Evolutionary conservation across 2,888 invertebrate species (phyloP).

Genomic region (Chirona hameri): DNA sequence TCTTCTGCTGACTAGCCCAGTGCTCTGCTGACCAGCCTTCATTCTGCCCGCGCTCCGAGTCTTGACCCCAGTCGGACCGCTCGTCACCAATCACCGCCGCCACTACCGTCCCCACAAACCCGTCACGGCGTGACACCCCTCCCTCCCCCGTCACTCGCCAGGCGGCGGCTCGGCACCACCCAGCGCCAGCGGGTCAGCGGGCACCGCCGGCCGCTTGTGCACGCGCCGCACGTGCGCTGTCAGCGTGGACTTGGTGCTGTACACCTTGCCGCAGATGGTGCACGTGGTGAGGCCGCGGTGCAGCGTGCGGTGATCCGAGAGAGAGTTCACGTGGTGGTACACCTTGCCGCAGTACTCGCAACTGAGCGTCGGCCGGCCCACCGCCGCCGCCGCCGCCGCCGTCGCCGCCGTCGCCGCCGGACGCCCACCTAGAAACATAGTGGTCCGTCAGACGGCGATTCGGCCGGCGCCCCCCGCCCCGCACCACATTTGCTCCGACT

Average conservation of each 20-base stretch:
- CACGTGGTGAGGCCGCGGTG: slow-evolving; percentile 51
- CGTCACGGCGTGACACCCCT: background rate
- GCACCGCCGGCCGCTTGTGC: slow-evolving; percentile 3
- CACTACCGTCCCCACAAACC: background rate
- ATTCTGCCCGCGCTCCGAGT: no score
- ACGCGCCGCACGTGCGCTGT: slow-evolving; percentile 30
- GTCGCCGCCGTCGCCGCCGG: background rate
- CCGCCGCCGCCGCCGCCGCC: background rate
- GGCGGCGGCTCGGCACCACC: background rate
- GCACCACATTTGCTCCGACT: no score
- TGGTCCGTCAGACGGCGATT: background rate
- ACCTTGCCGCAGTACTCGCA: slow-evolving; percentile 51
- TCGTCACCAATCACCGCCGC: no score
- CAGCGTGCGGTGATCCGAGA: slow-evolving; percentile 51
- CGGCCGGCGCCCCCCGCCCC: no score
- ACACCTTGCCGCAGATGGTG: slow-evolving; percentile 45
- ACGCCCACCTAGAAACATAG: no score
- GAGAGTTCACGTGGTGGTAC: slow-evolving; percentile 50
- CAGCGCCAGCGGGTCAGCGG: no score
- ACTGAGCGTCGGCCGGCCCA: background rate
- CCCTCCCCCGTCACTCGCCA: background rate
- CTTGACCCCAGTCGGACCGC: no score
- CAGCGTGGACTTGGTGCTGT: slow-evolving; percentile 25
- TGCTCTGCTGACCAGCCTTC: no score
- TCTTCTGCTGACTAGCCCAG: no score